Base-by-base conservation (phyloP, 30 jellyfish, hydroid and myxozoan genomes). In the Hydractinia echinata region DNA sequence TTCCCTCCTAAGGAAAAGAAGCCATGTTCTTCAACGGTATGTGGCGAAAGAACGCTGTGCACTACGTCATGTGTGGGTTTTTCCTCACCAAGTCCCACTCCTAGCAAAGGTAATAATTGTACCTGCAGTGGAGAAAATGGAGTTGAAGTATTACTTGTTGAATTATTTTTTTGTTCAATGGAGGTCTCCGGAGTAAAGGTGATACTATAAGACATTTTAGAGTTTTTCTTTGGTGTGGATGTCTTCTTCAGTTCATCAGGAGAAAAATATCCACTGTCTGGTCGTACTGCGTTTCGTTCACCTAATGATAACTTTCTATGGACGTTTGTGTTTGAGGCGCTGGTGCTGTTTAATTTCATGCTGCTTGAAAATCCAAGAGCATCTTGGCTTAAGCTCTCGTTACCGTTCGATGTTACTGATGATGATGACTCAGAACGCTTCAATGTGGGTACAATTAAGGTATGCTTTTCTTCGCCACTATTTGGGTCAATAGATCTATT, bases 81-180 rank as follows among this genome's bases (percentile, higher is more conserved):
- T 77, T 77, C 85, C 39, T 76, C 84, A 0, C 76, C 79, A 48
- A 77, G 66, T 9, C 85, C 85, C 61, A 77, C 85, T 11, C 85
- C 85, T 55, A 60, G 30, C 9, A 55, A 5, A 10, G 85, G 61
- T 19, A 77, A 49, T 64, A 77, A 52, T 10, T 62, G 55, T 48
- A 54, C 53, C 60, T 77, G 76, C 9, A 77, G 77, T 7, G 74
- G 39, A 6, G 6, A n/a, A 30, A 30, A 30, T 8, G 81, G 69
- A 50, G 73, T 16, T 18, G 85, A 54, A 11, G 55, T 77, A 19
- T 72, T 10, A 10, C 30, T 13, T 53, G 55, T 14, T 77, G 77
- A 21, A 53, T 51, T 13, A 5, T 10, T 54, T 44, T 13, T 53
- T n/a, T 55, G 39, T 10, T 30, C n/a, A 7, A 7, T 10, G 54